Conservation (phyloP, 2,888 invertebrate species). For the Baccha elongata region DNA sequence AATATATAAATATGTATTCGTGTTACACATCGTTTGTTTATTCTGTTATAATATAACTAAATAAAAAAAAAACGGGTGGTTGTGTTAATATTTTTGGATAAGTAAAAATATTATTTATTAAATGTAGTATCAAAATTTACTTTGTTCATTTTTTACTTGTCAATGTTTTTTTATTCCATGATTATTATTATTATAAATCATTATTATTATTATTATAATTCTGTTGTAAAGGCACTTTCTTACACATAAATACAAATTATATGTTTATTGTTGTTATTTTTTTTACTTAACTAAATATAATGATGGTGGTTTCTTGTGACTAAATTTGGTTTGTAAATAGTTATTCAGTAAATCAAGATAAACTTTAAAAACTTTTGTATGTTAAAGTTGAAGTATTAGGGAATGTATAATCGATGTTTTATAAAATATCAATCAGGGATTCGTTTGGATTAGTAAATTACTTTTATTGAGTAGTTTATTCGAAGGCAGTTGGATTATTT, state of each 20-base stretch:
- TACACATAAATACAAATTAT: conserved; percentile 67
- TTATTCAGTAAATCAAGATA: conserved; percentile 31
- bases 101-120: conserved; percentile 36
- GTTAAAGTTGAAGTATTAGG: conserved; percentile 24
- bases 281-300: conserved; percentile 46
- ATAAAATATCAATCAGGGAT: conserved; percentile 5
- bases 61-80: conserved; percentile 7
- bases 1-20: too few relatives aligned
- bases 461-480: conserved; percentile 14
- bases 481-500: conserved; percentile 11
- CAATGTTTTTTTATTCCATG: conserved; percentile 30
- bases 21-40: conserved; percentile 43
- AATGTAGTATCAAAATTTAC: conserved; percentile 67
- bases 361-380: conserved; percentile 13
- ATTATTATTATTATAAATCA: conserved; percentile 14
- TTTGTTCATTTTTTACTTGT: conserved; percentile 51
- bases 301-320: conserved; percentile 58
- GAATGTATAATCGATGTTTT: conserved; percentile 51
- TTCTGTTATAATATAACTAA: background rate
- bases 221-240: conserved; percentile 72
- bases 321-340: conserved; percentile 35
- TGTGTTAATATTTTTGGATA: conserved; percentile 13
- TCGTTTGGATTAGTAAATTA: conserved; percentile 10
- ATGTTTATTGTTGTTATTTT: conserved; percentile 13
- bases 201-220: conserved; percentile 33